Base-by-base conservation (phyloP, 2,113 vertebrate species). In the Eurystomus gularis region DNA sequence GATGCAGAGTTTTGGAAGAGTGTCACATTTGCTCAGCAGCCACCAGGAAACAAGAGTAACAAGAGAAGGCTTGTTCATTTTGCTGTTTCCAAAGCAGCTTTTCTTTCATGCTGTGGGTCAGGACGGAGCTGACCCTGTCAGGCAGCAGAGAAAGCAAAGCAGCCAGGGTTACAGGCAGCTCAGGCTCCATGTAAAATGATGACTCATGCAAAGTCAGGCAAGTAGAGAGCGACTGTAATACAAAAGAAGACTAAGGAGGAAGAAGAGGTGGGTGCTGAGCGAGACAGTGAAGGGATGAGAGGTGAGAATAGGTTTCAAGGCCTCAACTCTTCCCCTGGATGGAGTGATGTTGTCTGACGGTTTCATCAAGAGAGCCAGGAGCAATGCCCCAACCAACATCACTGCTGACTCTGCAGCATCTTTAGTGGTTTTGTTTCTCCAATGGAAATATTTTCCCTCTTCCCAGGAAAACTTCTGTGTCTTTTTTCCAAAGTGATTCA, bases 11-110 rank as follows among this genome's bases (percentile, higher is more conserved):
- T 76, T 94, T 90, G 76, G 61, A 86, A 51, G 31, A 54, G 52
- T 40, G 42, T 86, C 55, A 25, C 29, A 66, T 70, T 83, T 1
- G 1, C 92, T 78, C 75, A 26, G 87, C 69, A 86, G 75, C 73
- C 75, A 54, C 52, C 90, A 79, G 68, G 83, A 93, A 95, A 86
- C n/a, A 60, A 55, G 44, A 73, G 42, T 26, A 95, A 87, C 39
- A 70, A 86, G 70, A 85, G 46, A 68, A 75, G 49, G 31, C 35
- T 91, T 84, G 61, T 48, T 86, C 23, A 2, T 29, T 80, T 51
- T 54, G 46, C 70, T 94, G 64, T 84, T 96, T 83, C 88, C 90
- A 93, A 90, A 51, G 72, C 68, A 83, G 69, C n/a, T 81, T 86
- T 92, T 88, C 71, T 75, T 82, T 88, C 75, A 15, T 7, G n/a